A percentile compares a stretch with the other conserved stretches of the same genome.
Evolutionary conservation across 2,113 vertebrate genomes (phyloP).

Genomic region (Cheirogaleus medius): DNA sequence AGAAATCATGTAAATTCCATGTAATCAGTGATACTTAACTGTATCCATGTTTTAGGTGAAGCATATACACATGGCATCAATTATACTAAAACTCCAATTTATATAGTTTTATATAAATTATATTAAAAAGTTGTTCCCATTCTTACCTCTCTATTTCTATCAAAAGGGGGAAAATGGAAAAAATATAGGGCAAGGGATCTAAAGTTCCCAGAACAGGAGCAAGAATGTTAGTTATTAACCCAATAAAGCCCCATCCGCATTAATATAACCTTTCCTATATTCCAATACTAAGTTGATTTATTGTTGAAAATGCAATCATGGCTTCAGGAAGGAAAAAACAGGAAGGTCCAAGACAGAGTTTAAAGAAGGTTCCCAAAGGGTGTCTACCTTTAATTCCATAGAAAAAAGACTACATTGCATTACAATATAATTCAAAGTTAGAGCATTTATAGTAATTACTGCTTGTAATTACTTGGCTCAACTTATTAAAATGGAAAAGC

Average conservation of each 20-base stretch:
- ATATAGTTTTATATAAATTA: neutral
- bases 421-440: slow-evolving; percentile 54
- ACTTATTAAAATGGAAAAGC: slow-evolving; percentile 56
- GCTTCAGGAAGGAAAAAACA: neutral
- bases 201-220: neutral
- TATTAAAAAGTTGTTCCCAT: neutral
- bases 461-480: slow-evolving; percentile 36
- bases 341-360: neutral
- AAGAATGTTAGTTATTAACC: neutral
- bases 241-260: neutral
- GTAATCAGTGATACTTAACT: neutral
- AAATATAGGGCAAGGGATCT: neutral
- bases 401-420: neutral
- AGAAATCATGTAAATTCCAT: slow-evolving; percentile 19
- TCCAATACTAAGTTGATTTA: neutral
- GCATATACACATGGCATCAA: neutral
- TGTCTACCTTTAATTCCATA: slow-evolving; percentile 26
- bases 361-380: neutral
- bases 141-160: neutral
- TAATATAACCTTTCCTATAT: neutral
- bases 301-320: neutral
- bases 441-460: slow-evolving; percentile 39
- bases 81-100: slow-evolving; percentile 28
- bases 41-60: neutral
- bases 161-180: neutral